Evolutionary conservation across 2,888 invertebrate species (phyloP).

Genomic region (Girardia tigrina): DNA sequence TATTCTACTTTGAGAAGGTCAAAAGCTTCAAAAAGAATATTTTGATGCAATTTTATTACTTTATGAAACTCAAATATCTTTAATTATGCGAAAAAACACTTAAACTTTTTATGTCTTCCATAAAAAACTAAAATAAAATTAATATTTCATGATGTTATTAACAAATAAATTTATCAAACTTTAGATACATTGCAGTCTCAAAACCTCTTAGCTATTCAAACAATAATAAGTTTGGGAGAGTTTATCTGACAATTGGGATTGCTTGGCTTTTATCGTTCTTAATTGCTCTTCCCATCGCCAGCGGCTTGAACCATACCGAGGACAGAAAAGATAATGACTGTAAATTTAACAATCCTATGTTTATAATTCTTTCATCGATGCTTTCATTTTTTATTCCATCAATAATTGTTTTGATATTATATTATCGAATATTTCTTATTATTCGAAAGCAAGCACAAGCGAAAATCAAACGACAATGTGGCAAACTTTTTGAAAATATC

Average conservation of each 20-base stretch:
- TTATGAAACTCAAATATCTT: too few species aligned
- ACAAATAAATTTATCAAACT: too few species aligned
- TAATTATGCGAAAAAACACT: too few species aligned
- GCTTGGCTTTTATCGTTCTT: slow-evolving; percentile 89
- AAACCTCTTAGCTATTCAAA: slow-evolving; percentile 96
- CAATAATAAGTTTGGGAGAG: slow-evolving; percentile 73
- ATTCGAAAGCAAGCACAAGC: slow-evolving; percentile 45
- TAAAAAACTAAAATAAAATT: too few species aligned
- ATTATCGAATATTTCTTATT: slow-evolving; percentile 91
- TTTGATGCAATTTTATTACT: too few species aligned
- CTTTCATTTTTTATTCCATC: slow-evolving; percentile 97
- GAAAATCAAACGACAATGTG: slow-evolving; percentile 24
- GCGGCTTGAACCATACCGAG: slow-evolving; percentile 59
- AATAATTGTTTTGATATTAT: slow-evolving; percentile 90
- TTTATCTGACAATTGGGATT: slow-evolving; percentile 79
- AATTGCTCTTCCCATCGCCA: slow-evolving; percentile 84
- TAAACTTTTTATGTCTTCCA: too few species aligned
- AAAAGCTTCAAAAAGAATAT: too few species aligned
- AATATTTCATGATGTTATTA: too few species aligned
- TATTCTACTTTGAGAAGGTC: too few species aligned
- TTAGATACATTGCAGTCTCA: slow-evolving; percentile 91
- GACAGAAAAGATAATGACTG: slow-evolving; percentile 53
- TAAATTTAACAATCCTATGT: slow-evolving; percentile 90
- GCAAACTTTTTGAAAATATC: neutral
- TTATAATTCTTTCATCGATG: slow-evolving; percentile 88